phyloP scores from a whole-genome alignment of 1,140 invertebrate genomes.

The Anastatus disparis region DNA sequence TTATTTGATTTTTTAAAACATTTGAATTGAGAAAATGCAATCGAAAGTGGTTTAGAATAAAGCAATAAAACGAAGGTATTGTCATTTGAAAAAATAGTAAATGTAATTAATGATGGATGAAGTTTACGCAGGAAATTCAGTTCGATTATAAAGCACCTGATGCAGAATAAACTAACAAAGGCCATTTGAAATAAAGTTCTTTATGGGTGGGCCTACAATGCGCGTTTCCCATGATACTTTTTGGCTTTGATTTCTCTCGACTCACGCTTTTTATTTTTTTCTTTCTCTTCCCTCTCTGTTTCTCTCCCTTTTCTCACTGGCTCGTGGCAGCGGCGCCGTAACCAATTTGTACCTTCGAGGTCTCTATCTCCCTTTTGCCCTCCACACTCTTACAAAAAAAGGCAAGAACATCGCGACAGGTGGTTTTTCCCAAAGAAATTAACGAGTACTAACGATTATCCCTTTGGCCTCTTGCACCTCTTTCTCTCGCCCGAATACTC shows the following conservation, averaged over 20 bases:
- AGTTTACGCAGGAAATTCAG: too few relatives aligned
- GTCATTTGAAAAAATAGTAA: too few relatives aligned
- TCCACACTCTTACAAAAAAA: too few relatives aligned
- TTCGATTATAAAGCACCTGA: too few relatives aligned
- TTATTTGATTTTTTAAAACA: too few relatives aligned
- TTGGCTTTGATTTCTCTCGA: slow-evolving; percentile 6
- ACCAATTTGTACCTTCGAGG: slow-evolving; percentile 10
- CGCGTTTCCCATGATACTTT: slow-evolving; percentile 20
- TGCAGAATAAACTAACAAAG: not conserved
- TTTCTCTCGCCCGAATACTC: slow-evolving; percentile 17
- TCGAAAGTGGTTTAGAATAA: too few relatives aligned
- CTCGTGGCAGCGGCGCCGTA: not conserved
- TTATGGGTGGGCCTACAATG: slow-evolving; percentile 15
- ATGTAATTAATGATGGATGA: too few relatives aligned
- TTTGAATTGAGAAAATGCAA: too few relatives aligned
- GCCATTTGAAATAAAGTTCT: not conserved
- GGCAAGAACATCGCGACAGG: too few relatives aligned
- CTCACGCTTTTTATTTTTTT: not conserved
- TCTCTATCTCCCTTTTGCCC: slow-evolving; percentile 5
- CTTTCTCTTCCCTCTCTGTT: slow-evolving; percentile 3
- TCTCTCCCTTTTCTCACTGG: not conserved
- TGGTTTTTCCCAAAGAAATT: slow-evolving; percentile 52
- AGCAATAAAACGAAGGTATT: too few relatives aligned
- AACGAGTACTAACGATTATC: slow-evolving; percentile 56
- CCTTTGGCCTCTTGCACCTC: slow-evolving; percentile 39